These are phyloP conservation scores for Sphinx pinastri DNA, from an alignment of 2,888 invertebrate species.

Conservation along the genomic window DNA sequence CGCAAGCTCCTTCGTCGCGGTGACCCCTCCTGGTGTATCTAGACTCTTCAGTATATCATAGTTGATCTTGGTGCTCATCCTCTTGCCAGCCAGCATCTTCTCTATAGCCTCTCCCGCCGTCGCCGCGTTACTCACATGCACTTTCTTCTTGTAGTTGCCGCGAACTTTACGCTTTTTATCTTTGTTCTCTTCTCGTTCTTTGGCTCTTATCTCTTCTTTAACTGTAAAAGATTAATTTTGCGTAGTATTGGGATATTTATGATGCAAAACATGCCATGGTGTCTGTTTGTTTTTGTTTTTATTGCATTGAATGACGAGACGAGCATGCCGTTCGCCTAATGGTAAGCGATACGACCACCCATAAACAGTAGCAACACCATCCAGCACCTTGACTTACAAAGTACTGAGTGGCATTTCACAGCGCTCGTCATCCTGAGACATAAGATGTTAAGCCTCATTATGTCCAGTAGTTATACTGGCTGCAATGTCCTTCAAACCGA, in stretches of 20 bases:
- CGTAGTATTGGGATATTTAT: background rate
- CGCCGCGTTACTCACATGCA: slow-evolving; percentile 84
- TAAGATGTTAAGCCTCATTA: too few relatives aligned
- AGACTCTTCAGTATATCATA: slow-evolving; percentile 97
- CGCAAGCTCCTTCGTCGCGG: slow-evolving; percentile 42
- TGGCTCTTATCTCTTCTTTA: slow-evolving; percentile 91
- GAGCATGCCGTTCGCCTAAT: too few relatives aligned
- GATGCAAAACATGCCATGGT: background rate
- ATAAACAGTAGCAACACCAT: too few relatives aligned
- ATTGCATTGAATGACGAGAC: too few relatives aligned
- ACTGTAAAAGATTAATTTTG: slow-evolving; percentile 70
- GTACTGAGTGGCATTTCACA: too few relatives aligned
- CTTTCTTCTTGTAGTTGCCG: slow-evolving; percentile 85
- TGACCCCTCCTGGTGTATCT: slow-evolving; percentile 71
- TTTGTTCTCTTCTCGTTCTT: slow-evolving; percentile 94
- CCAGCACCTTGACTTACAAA: too few relatives aligned
- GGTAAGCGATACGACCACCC: too few relatives aligned
- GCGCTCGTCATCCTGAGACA: too few relatives aligned
- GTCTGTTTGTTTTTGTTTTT: too few relatives aligned
- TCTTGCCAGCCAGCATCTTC: slow-evolving; percentile 97
- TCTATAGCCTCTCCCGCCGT: slow-evolving; percentile 96
- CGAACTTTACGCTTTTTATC: slow-evolving; percentile 91
- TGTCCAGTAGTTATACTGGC: too few relatives aligned
- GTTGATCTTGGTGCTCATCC: slow-evolving; percentile 98
- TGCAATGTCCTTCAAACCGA: too few relatives aligned